Conservation (phyloP, 23 tunicate species). For the Phallusia fumigata region DNA sequence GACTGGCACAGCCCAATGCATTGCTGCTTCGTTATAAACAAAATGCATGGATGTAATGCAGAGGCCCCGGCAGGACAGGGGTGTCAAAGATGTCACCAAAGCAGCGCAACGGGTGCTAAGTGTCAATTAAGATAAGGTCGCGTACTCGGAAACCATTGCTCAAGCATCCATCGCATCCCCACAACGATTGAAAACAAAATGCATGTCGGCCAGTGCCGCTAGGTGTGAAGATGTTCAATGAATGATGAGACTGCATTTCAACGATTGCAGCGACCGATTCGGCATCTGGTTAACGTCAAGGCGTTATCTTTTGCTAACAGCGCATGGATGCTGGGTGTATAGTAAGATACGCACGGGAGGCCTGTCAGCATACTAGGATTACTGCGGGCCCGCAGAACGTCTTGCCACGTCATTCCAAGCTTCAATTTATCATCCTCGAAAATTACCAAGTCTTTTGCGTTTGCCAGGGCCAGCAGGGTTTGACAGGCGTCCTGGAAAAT, state of each 20-base stretch:
- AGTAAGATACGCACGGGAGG: not conserved
- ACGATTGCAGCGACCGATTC: not conserved
- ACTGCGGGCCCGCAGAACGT: not conserved
- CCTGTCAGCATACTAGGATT: not conserved
- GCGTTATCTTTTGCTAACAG: not conserved
- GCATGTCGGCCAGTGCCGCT: not conserved
- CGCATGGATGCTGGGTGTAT: not conserved
- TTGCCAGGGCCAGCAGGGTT: too few species aligned
- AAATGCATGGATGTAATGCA: slow-evolving; percentile 4
- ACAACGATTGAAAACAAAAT: not conserved
- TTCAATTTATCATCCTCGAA: not conserved
- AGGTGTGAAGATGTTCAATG: not conserved
- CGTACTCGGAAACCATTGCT: slow-evolving; percentile 1
- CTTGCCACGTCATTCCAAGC: not conserved
- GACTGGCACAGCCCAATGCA: too few species aligned
- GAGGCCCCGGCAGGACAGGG: slow-evolving; percentile 1
- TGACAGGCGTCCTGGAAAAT: too few species aligned
- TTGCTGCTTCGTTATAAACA: not conserved
- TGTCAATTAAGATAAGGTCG: slow-evolving; percentile 14
- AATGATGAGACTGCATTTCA: slow-evolving; percentile 5
- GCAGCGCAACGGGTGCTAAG: slow-evolving; percentile 3
- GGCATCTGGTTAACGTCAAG: not conserved
- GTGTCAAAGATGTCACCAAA: slow-evolving; percentile 12
- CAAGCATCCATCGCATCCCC: not conserved
- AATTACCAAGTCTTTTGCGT: too few species aligned